A percentile compares a stretch with the other conserved stretches of the same genome.
Conservation (phyloP, 2,888 invertebrate species). For the Slavum lentiscoides region DNA sequence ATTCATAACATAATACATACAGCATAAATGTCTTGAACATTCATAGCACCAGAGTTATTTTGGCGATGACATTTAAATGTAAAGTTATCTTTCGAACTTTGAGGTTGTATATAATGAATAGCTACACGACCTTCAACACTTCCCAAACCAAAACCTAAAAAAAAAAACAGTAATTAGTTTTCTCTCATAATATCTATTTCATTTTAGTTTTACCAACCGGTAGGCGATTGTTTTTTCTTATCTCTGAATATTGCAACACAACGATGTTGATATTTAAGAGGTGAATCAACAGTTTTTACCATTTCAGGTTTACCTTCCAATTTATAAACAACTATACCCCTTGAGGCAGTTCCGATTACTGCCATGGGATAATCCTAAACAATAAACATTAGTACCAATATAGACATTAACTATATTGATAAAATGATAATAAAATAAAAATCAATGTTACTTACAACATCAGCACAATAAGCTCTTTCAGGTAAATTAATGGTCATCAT, state of each 20-base stretch:
- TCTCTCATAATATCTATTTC: neutral
- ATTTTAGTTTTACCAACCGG: constrained; percentile 54
- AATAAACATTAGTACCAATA: constrained; percentile 16
- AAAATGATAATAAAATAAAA: neutral
- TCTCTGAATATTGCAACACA: constrained; percentile 95
- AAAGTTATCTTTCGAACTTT: constrained; percentile 97
- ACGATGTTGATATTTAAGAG: constrained; percentile 91
- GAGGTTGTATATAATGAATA: constrained; percentile 93
- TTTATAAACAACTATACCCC: constrained; percentile 89
- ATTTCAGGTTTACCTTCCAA: constrained; percentile 92
- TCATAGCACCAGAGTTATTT: constrained; percentile 73
- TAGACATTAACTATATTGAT: no score
- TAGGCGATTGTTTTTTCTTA: constrained; percentile 85
- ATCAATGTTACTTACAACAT: constrained; percentile 71
- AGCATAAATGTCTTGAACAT: constrained; percentile 80
- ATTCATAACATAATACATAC: constrained; percentile 58
- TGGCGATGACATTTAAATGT: constrained; percentile 97
- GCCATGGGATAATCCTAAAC: constrained; percentile 93
- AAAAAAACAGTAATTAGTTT: neutral
- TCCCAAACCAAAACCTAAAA: constrained; percentile 83
- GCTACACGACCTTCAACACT: constrained; percentile 97
- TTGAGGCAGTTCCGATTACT: constrained; percentile 91
- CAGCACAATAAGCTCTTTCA: constrained; percentile 95
- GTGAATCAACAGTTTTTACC: constrained; percentile 89
- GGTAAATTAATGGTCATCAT: constrained; percentile 87